Conservation (phyloP, 1,140 invertebrate genomes). For the Philotrypesis tridentata region DNA sequence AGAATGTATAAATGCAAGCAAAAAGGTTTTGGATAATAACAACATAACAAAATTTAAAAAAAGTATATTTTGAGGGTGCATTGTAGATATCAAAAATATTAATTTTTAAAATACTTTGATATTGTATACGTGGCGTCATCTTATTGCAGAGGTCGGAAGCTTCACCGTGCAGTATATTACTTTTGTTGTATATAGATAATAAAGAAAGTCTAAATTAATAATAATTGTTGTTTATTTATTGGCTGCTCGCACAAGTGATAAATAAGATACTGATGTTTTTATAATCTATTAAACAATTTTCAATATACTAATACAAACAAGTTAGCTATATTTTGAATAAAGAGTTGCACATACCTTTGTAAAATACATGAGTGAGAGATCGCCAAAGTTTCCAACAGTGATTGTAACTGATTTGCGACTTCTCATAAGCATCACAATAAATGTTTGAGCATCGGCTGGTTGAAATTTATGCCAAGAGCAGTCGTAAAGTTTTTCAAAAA, state of each 20-base stretch:
- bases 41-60: too few species aligned
- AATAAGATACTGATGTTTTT: constrained; percentile 32
- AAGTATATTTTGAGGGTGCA: too few species aligned
- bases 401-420: constrained; percentile 3
- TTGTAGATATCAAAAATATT: too few species aligned
- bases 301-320: not conserved
- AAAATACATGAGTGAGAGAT: constrained; percentile 22
- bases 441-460: constrained; percentile 3
- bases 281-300: constrained; percentile 9
- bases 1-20: too few species aligned
- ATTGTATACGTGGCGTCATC: too few species aligned
- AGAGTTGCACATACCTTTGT: not conserved
- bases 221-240: not conserved
- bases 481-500: constrained; percentile 2
- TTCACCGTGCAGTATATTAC: too few species aligned
- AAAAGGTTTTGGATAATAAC: too few species aligned
- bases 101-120: too few species aligned
- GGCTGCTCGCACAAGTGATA: constrained; percentile 11
- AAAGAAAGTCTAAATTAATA: too few species aligned
- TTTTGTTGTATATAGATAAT: too few species aligned
- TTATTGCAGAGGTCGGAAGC: too few species aligned
- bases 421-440: constrained; percentile 34
- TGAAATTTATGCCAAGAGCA: constrained; percentile 34
- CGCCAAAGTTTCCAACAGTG: constrained; percentile 13
- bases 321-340: not conserved